Percentiles rank a stretch among this genome's conserved stretches.
phyloP scores from a whole-genome alignment of 2,888 invertebrate genomes.

The Rhodophaea formosa region DNA sequence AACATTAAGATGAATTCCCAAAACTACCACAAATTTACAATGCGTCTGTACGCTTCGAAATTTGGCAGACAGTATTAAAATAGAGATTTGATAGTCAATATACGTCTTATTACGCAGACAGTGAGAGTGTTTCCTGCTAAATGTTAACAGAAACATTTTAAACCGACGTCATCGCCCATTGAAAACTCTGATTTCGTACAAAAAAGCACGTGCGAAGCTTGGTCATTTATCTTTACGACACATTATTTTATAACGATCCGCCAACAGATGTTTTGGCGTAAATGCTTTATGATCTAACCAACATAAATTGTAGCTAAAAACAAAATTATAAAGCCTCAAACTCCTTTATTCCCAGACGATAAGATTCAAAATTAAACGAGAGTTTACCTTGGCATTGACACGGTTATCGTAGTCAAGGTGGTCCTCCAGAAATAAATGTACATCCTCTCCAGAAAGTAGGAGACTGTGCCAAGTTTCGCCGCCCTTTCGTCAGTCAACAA shows the following conservation, averaged over 20 bases:
- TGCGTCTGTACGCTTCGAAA: not conserved
- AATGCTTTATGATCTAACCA: conserved; percentile 22
- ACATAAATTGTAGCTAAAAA: conserved; percentile 19
- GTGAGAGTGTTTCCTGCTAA: not conserved
- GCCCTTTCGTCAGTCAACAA: conserved; percentile 62
- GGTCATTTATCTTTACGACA: conserved; percentile 24
- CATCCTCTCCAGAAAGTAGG: conserved; percentile 62
- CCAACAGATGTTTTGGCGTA: conserved; percentile 28
- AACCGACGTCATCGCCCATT: conserved; percentile 5
- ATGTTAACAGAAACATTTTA: not conserved
- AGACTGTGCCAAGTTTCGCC: conserved; percentile 63
- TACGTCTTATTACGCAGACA: not conserved
- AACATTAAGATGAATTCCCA: too few relatives aligned
- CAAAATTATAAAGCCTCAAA: not conserved
- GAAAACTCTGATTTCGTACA: not conserved
- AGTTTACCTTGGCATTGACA: conserved; percentile 37
- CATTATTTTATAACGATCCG: conserved; percentile 29
- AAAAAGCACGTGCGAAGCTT: not conserved
- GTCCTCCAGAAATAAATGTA: conserved; percentile 77
- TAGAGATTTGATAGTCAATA: not conserved
- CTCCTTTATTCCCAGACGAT: conserved; percentile 31
- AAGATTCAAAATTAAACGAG: conserved; percentile 40
- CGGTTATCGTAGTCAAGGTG: conserved; percentile 56
- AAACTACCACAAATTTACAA: too few relatives aligned
- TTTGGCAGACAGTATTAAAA: not conserved